A percentile compares a stretch with the other conserved stretches of the same genome.
Conservation (phyloP, 2,113 vertebrate genomes). For the Bubo blakistoni region DNA sequence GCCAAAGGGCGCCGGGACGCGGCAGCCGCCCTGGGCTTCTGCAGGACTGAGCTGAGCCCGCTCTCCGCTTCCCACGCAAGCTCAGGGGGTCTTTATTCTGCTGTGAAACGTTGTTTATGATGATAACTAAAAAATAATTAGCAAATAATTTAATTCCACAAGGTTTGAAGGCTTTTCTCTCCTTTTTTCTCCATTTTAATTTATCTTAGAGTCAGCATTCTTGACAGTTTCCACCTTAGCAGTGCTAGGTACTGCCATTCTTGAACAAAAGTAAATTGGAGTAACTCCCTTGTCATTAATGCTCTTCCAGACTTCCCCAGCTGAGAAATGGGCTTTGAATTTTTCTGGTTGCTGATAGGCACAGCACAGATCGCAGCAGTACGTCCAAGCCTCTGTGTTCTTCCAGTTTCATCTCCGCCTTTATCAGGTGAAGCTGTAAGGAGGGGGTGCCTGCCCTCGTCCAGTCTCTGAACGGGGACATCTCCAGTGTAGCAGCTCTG, state of each 20-base stretch:
- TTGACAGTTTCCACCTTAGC: neutral
- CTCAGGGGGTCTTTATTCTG: neutral
- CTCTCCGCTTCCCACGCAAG: neutral
- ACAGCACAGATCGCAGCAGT: fast-evolving
- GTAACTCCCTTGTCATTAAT: neutral
- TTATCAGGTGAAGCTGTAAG: fast-evolving
- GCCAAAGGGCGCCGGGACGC: neutral
- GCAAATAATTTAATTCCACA: neutral
- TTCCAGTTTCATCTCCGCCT: neutral
- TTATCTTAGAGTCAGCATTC: neutral
- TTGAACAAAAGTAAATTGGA: neutral
- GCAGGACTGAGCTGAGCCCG: neutral
- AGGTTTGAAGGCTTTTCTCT: neutral
- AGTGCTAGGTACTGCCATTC: neutral
- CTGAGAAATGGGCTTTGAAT: neutral
- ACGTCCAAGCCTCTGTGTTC: neutral
- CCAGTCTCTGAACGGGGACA: neutral
- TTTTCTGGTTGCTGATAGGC: neutral
- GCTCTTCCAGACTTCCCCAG: neutral
- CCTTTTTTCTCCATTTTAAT: neutral
- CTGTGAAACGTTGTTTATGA: fast-evolving
- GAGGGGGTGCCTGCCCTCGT: neutral
- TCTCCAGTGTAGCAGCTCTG: neutral
- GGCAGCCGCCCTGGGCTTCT: neutral
- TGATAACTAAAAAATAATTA: neutral